Conservation (phyloP, 2,888 invertebrate genomes). For the Criorhina ranunculi region DNA sequence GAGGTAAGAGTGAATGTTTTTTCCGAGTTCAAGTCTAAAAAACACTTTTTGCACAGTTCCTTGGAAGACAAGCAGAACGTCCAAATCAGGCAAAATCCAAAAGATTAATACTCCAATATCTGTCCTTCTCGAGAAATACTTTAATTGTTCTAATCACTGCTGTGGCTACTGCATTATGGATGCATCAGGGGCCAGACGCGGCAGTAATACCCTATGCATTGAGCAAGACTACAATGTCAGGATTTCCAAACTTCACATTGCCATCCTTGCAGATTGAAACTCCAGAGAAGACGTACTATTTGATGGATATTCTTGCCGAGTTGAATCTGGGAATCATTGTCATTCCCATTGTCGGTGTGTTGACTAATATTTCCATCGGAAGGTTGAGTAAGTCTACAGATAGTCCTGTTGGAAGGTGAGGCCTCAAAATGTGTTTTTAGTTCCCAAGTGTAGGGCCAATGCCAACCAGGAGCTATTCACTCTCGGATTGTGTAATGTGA, state of each 20-base stretch:
- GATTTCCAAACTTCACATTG: slow-evolving; percentile 88
- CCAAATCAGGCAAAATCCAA: slow-evolving; percentile 52
- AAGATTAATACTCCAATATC: slow-evolving; percentile 86
- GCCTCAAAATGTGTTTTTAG: slow-evolving; percentile 83
- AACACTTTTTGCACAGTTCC: slow-evolving; percentile 37
- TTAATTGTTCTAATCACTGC: slow-evolving; percentile 89
- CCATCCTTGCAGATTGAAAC: slow-evolving; percentile 88
- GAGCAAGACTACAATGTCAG: slow-evolving; percentile 86
- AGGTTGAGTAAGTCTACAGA: slow-evolving; percentile 91
- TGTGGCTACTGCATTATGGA: slow-evolving; percentile 86
- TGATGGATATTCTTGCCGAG: slow-evolving; percentile 88
- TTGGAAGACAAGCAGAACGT: slow-evolving; percentile 53
- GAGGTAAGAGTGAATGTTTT: slow-evolving; percentile 86
- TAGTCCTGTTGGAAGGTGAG: background rate
- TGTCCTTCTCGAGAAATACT: slow-evolving; percentile 92
- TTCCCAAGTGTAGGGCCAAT: slow-evolving; percentile 89
- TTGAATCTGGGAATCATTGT: slow-evolving; percentile 92
- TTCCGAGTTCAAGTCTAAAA: background rate
- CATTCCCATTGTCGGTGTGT: slow-evolving; percentile 93
- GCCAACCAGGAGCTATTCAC: slow-evolving; percentile 96
- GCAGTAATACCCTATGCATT: slow-evolving; percentile 87
- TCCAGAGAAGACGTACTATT: slow-evolving; percentile 86
- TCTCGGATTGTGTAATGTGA: slow-evolving; percentile 91
- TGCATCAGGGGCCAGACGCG: slow-evolving; percentile 81
- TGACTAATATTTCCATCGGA: slow-evolving; percentile 97